Base-by-base conservation (phyloP, 2,797 vertebrate genomes). In the Heterohyrax brucei region DNA sequence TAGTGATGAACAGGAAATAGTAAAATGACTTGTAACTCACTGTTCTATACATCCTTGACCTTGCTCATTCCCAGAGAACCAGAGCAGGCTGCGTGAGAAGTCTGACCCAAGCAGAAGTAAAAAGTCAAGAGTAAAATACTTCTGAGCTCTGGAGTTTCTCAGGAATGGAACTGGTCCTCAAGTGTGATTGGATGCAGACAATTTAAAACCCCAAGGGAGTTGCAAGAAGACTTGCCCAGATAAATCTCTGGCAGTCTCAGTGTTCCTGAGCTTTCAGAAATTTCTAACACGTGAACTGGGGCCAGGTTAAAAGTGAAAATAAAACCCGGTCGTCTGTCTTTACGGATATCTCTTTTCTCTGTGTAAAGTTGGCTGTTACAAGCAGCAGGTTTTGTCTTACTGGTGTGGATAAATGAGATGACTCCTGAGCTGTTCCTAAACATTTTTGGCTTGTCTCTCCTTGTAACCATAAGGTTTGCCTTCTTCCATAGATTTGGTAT, bases 351-450 rank as follows among this genome's bases (percentile, higher is more conserved):
- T 46, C 39, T 28, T n/a, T 62, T 80, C 50, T 44, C 53, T 75
- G 0, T 64, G 72, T n/a, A 1, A 1, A 53, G 53, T n/a, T 77
- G 28, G 18, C 24, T 82, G 4, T 78, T 88, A 66, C 3, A 59
- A 87, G 10, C 48, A 44, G 62, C 8, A 86, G 21, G 24, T 86
- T 91, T 91, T 62, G 75, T 73, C 64, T 85, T 88, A 14, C 16
- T 85, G 19, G 14, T 13, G 1, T 83, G 78, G 19, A 82, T 75
- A 86, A 91, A 76, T 44, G 61, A 4, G 4, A 26, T 73, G n/a
- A 33, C 70, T 75, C 94, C 92, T 93, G 66, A 95, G 24, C 76
- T 78, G 39, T 53, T 75, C 93, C 64, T 89, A 82, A 93, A 93
- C 30, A 84, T 50, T 66, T 50, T 21, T 62, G 73, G 13, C 19